These are phyloP conservation scores for Drosophila micromelanica DNA, from an alignment of 1,140 invertebrate genomes.

Conservation along the genomic window DNA sequence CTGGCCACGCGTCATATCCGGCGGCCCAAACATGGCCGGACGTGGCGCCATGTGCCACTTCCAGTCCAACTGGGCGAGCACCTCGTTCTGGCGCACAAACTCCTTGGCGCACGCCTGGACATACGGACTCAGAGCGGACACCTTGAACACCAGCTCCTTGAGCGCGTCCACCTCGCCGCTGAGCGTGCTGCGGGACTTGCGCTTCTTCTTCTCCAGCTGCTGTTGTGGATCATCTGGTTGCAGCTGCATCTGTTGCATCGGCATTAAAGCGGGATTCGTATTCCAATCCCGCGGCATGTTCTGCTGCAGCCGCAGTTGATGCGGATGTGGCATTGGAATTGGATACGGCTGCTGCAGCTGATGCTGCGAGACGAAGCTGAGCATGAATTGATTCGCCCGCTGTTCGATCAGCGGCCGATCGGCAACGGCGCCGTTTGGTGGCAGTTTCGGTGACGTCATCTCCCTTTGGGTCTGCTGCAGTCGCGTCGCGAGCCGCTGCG, in stretches of 20 bases:
- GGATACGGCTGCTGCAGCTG: background rate
- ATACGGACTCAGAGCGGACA: constrained; percentile 50
- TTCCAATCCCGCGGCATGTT: background rate
- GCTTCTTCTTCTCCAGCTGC: constrained; percentile 27
- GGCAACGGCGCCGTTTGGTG: background rate
- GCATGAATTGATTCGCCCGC: constrained; percentile 35
- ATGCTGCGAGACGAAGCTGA: constrained; percentile 11
- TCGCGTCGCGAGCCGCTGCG: constrained; percentile 48
- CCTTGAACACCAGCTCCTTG: constrained; percentile 46
- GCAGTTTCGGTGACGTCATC: constrained; percentile 17
- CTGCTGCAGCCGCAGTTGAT: too few relatives aligned
- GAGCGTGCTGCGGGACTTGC: constrained; percentile 36
- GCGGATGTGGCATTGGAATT: too few relatives aligned
- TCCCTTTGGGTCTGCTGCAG: constrained; percentile 51
- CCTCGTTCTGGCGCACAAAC: constrained; percentile 50
- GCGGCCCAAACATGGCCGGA: background rate
- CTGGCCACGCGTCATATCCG: constrained; percentile 17
- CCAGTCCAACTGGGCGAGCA: constrained; percentile 61
- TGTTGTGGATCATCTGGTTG: background rate
- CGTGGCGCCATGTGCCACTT: background rate
- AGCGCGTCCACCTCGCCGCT: constrained; percentile 54
- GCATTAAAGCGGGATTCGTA: background rate
- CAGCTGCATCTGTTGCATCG: background rate
- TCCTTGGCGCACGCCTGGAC: constrained; percentile 45
- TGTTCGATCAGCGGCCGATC: constrained; percentile 27